Percentiles rank a stretch among this genome's conserved stretches.
phyloP scores from a whole-genome alignment of 2,888 invertebrate genomes.

The Agriotes lineatus region DNA sequence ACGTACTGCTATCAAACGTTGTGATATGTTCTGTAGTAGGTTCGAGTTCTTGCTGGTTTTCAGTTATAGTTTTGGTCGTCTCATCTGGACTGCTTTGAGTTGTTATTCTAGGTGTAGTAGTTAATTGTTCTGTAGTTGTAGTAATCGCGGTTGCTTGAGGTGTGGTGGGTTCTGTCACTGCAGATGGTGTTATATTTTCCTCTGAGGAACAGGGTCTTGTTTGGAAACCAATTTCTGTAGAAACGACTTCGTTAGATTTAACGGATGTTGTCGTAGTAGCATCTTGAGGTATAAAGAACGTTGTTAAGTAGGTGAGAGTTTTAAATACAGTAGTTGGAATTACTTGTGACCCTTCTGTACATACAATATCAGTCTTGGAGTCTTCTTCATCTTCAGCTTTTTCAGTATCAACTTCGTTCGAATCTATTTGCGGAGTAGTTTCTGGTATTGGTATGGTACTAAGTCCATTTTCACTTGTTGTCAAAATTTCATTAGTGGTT shows the following conservation, averaged over 20 bases:
- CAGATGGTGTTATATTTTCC: slow-evolving; percentile 68
- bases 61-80: slow-evolving; percentile 4
- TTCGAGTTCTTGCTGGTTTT: slow-evolving; percentile 32
- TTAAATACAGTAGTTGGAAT: slow-evolving; percentile 80
- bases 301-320: slow-evolving; percentile 84
- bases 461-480: slow-evolving; percentile 52
- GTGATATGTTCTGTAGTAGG: slow-evolving; percentile 54
- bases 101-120: too few relatives aligned
- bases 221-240: slow-evolving; percentile 76
- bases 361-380: slow-evolving; percentile 54
- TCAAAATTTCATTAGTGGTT: slow-evolving; percentile 52
- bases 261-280: slow-evolving; percentile 79
- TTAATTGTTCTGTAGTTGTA: slow-evolving; percentile 49
- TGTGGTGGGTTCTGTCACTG: slow-evolving; percentile 60
- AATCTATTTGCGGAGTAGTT: slow-evolving; percentile 55
- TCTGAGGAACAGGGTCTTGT: slow-evolving; percentile 71
- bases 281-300: slow-evolving; percentile 82
- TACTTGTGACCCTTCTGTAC: slow-evolving; percentile 60
- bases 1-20: slow-evolving; percentile 59
- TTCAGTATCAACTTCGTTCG: slow-evolving; percentile 59
- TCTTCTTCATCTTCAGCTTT: slow-evolving; percentile 59
- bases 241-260: slow-evolving; percentile 79
- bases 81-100: slow-evolving; percentile 37
- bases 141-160: slow-evolving; percentile 54
- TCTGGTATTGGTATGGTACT: slow-evolving; percentile 51